These are phyloP conservation scores for Cryptus armator DNA, from an alignment of 2,888 invertebrate genomes.

Conservation along the genomic window DNA sequence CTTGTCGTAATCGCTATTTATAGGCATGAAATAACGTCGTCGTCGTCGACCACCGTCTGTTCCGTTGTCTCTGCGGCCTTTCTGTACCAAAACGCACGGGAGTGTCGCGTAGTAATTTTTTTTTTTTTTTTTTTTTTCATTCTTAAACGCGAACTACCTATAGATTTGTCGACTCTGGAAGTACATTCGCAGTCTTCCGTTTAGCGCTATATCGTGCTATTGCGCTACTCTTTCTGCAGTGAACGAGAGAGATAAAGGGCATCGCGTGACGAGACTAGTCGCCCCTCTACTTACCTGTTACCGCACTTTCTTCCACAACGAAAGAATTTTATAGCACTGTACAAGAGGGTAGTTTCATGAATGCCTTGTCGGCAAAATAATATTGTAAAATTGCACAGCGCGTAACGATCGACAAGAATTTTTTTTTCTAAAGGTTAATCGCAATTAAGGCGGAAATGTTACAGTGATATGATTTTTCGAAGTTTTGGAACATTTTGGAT, in stretches of 20 bases:
- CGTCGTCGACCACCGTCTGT: slow-evolving; percentile 26
- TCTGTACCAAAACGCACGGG: background rate
- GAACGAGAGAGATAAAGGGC: background rate
- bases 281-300: slow-evolving; percentile 46
- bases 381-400: slow-evolving; percentile 25
- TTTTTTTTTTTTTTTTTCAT: background rate
- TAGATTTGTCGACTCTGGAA: background rate
- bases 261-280: slow-evolving; percentile 53
- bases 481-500: background rate
- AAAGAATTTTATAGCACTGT: background rate
- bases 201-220: slow-evolving; percentile 24
- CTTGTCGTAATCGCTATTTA: slow-evolving; percentile 80
- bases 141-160: background rate
- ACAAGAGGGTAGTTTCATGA: too few species aligned
- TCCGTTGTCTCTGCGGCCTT: background rate
- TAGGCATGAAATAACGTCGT: slow-evolving; percentile 76
- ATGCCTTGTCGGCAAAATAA: background rate
- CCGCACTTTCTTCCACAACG: background rate
- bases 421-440: background rate
- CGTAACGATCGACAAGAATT: background rate
- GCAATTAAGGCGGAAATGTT: background rate
- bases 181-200: slow-evolving; percentile 17
- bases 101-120: background rate
- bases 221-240: slow-evolving; percentile 24
- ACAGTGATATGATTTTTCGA: background rate